These are phyloP conservation scores for Uromys caudimaculatus DNA, from an alignment of 2,797 vertebrate species.

Conservation along the genomic window DNA sequence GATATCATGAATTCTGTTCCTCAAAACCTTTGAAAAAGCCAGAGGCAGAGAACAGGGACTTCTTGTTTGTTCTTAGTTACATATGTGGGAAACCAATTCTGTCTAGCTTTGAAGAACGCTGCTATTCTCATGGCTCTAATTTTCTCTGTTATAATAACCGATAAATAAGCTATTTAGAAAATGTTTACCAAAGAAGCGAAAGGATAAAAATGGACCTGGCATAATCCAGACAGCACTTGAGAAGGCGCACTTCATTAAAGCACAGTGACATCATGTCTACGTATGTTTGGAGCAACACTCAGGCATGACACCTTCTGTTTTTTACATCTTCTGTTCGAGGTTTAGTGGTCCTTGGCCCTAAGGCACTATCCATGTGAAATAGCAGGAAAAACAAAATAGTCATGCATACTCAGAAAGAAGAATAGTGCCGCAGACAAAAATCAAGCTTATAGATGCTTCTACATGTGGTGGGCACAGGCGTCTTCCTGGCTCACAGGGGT, in stretches of 20 bases:
- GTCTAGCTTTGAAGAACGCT: not conserved
- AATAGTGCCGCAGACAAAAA: not conserved
- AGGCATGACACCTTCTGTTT: not conserved
- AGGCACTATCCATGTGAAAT: constrained; percentile 22
- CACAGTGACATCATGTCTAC: not conserved
- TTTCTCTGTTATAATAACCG: not conserved
- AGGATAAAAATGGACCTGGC: not conserved
- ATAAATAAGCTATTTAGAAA: constrained; percentile 37
- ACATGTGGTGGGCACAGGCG: not conserved
- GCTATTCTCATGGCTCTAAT: not conserved
- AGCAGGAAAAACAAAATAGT: not conserved
- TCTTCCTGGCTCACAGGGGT: not conserved
- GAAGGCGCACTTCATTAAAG: not conserved
- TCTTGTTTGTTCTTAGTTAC: not conserved
- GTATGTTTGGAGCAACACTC: not conserved
- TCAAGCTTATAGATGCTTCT: not conserved
- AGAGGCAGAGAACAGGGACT: not conserved
- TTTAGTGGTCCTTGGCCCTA: not conserved
- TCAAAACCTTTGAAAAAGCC: not conserved
- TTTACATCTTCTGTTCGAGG: not conserved
- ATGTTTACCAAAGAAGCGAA: not conserved
- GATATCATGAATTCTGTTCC: not conserved
- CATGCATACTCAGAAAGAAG: not conserved
- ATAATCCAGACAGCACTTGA: not conserved
- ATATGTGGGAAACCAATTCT: not conserved